Conservation (phyloP, 2,888 invertebrate genomes). For the Proisotoma minuta region DNA sequence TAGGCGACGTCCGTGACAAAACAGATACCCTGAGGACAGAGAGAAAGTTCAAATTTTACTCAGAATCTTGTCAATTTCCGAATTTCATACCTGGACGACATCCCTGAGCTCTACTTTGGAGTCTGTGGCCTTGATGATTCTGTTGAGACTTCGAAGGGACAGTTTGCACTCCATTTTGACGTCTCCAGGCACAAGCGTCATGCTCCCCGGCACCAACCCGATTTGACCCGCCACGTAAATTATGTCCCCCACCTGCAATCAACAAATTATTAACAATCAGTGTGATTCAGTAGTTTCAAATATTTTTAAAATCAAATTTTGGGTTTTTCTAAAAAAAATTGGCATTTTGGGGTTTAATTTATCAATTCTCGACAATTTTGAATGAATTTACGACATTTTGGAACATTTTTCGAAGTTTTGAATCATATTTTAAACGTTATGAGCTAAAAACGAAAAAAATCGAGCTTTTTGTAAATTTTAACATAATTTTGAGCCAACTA, state of each 20-base stretch:
- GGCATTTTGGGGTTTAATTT: too few relatives aligned
- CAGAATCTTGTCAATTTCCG: neutral
- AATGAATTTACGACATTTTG: too few relatives aligned
- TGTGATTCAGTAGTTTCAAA: too few relatives aligned
- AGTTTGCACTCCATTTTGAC: conserved; percentile 76
- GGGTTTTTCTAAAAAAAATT: too few relatives aligned
- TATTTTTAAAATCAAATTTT: too few relatives aligned
- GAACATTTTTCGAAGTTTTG: too few relatives aligned
- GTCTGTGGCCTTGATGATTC: conserved; percentile 76
- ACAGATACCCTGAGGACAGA: conserved; percentile 65
- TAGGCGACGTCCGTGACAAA: conserved; percentile 71
- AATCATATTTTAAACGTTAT: too few relatives aligned
- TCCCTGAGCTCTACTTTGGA: conserved; percentile 71
- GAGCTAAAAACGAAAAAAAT: too few relatives aligned
- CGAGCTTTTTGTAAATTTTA: too few relatives aligned
- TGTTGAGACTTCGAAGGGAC: conserved; percentile 71
- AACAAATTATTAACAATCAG: too few relatives aligned
- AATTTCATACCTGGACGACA: conserved; percentile 64
- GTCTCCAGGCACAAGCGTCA: conserved; percentile 70
- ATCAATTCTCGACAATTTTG: too few relatives aligned
- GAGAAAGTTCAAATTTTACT: neutral
- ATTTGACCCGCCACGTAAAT: conserved; percentile 89
- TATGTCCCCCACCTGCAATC: conserved; percentile 78
- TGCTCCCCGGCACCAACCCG: conserved; percentile 75
- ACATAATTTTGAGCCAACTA: too few relatives aligned